phyloP scores from a whole-genome alignment of 2,113 vertebrate species.

The Passer montanus region DNA sequence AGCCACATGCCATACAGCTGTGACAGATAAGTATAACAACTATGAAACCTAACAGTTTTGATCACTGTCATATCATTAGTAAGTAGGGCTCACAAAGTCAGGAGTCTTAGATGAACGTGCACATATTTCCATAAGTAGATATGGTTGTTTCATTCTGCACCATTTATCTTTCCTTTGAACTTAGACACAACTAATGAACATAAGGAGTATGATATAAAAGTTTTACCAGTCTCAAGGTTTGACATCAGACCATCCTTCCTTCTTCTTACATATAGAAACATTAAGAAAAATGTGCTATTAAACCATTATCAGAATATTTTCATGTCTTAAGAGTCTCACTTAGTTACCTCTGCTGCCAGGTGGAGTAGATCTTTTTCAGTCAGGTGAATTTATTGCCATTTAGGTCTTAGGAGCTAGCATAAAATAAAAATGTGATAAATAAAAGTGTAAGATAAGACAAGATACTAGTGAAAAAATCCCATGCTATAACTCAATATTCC shows the following conservation, averaged over 20 bases:
- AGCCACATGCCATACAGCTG: not conserved
- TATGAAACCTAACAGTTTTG: not conserved
- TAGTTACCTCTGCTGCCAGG: not conserved
- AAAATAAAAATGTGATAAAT: not conserved
- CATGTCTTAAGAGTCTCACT: not conserved
- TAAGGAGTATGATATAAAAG: not conserved
- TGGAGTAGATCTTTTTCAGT: not conserved
- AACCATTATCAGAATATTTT: not conserved
- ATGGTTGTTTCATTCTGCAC: not conserved
- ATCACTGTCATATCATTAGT: not conserved
- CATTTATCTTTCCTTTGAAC: not conserved
- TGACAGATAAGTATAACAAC: not conserved
- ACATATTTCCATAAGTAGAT: not conserved
- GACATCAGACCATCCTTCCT: not conserved
- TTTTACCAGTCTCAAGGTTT: not conserved
- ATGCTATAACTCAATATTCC: not conserved
- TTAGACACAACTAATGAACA: not conserved
- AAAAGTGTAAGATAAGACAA: not conserved
- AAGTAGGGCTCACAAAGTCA: not conserved
- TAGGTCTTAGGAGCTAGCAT: not conserved
- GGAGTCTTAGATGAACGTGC: not conserved
- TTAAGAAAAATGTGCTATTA: not conserved
- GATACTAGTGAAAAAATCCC: not conserved
- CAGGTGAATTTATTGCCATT: not conserved
- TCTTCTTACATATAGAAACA: rapidly evolving